Conservation (phyloP, 2,113 vertebrate species). For the Rhagologus leucostigma region DNA sequence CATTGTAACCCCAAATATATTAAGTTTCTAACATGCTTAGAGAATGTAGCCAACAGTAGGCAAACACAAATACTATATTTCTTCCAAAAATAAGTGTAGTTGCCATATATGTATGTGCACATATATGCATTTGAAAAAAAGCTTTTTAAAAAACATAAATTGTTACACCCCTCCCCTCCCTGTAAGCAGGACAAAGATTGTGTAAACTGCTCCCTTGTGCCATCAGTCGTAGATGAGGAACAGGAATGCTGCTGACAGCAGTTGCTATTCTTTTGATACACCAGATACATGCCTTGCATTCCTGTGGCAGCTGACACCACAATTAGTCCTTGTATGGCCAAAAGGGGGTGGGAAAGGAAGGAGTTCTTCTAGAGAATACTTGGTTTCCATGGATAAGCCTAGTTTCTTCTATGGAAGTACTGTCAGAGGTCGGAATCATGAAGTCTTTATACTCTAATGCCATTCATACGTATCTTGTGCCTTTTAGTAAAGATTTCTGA, state of each 20-base stretch:
- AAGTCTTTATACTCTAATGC: background rate
- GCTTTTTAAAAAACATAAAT: background rate
- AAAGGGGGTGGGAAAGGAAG: background rate
- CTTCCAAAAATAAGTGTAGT: background rate
- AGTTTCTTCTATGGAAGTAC: background rate
- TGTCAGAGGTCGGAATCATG: fast-evolving
- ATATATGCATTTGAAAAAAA: background rate
- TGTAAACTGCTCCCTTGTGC: background rate
- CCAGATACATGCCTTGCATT: constrained; percentile 31
- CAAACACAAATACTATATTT: background rate
- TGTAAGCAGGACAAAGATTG: background rate
- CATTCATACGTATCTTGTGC: background rate
- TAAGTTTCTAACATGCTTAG: background rate
- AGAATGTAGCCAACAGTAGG: background rate
- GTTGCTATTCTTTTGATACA: constrained; percentile 39
- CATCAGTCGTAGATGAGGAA: background rate
- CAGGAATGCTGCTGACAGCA: constrained; percentile 42
- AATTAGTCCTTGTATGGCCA: constrained; percentile 24
- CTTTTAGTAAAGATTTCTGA: background rate
- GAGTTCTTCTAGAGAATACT: background rate
- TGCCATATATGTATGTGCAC: background rate
- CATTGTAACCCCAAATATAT: background rate
- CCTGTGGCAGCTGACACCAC: constrained; percentile 23
- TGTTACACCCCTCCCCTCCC: no score
- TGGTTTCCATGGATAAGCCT: constrained; percentile 31